Conservation (phyloP, 1,140 invertebrate genomes). For the Scylla paramamosain region DNA sequence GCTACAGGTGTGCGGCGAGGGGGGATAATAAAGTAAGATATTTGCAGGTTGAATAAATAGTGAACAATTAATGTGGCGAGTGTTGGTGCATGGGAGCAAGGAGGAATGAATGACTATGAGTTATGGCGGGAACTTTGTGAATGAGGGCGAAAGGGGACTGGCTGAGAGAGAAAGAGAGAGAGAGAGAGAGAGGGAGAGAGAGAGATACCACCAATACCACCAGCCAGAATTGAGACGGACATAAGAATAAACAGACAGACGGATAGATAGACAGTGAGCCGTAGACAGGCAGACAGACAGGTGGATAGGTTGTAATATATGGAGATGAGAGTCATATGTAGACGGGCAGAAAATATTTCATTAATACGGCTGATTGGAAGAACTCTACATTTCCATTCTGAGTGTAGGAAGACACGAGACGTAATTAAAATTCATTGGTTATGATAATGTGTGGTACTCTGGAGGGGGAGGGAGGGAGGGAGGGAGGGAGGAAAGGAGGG, state of each 20-base stretch:
- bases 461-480: background rate
- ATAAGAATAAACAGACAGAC: background rate
- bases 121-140: background rate
- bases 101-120: too few species aligned
- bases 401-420: constrained; percentile 41
- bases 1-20: background rate
- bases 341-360: constrained; percentile 56
- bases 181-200: background rate
- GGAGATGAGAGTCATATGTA: constrained; percentile 32
- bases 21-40: background rate
- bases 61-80: too few species aligned
- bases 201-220: too few species aligned
- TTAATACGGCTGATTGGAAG: constrained; percentile 58
- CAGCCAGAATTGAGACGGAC: too few species aligned
- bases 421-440: constrained; percentile 67
- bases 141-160: background rate
- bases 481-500: background rate
- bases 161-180: background rate
- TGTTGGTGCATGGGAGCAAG: background rate
- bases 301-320: background rate
- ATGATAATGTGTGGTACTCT: constrained; percentile 34
- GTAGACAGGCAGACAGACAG: background rate
- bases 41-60: background rate
- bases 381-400: constrained; percentile 50
- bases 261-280: too few species aligned